These are phyloP conservation scores for Amiota minor DNA, from an alignment of 2,888 invertebrate species.

Conservation along the genomic window DNA sequence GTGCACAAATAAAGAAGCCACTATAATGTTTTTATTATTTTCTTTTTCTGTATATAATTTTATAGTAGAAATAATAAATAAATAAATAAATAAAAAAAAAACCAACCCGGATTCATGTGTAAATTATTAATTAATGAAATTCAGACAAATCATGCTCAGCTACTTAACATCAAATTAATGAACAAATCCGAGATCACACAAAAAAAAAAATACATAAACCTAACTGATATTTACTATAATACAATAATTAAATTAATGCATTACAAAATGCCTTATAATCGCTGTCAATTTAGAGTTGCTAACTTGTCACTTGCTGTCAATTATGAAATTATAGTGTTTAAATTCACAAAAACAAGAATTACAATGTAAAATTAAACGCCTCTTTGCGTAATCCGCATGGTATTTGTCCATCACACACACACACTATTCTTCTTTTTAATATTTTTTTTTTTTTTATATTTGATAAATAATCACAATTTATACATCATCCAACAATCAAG, in stretches of 20 bases:
- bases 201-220: not conserved
- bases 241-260: conserved; percentile 10
- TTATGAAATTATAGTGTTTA: conserved; percentile 58
- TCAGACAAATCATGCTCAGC: conserved; percentile 20
- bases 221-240: not conserved
- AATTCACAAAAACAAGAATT: conserved; percentile 20
- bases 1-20: not conserved
- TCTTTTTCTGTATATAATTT: too few relatives aligned
- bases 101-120: not conserved
- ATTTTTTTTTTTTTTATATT: conserved; percentile 1
- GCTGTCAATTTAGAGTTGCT: conserved; percentile 52
- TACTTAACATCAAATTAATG: conserved; percentile 12
- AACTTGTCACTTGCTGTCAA: conserved; percentile 61
- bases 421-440: not conserved
- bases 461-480: conserved; percentile 17
- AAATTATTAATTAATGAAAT: conserved; percentile 20
- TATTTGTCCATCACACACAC: not conserved
- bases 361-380: conserved; percentile 26
- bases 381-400: conserved; percentile 53
- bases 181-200: conserved; percentile 8
- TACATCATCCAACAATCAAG: not conserved
- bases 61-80: not conserved
- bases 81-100: not conserved
- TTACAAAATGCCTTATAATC: conserved; percentile 31
- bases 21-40: not conserved